Percentiles rank a stretch among this genome's conserved stretches.
Evolutionary conservation across 2,888 invertebrate species (phyloP).

Genomic region (Exocentrus adspersus): DNA sequence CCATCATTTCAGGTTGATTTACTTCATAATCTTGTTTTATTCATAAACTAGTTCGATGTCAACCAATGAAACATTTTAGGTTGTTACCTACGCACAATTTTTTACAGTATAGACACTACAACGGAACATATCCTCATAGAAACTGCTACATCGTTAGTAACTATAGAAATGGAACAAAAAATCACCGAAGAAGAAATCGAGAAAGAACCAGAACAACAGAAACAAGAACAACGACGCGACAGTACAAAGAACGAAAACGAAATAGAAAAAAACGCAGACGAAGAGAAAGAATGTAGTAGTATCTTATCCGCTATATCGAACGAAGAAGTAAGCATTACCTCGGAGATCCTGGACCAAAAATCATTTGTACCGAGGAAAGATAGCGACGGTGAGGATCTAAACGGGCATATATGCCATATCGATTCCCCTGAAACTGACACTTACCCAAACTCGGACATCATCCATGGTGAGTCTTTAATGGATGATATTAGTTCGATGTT

Average conservation of each 20-base stretch:
- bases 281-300: constrained; percentile 70
- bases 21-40: too few relatives aligned
- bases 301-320: constrained; percentile 73
- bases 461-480: constrained; percentile 81
- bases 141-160: constrained; percentile 56
- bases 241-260: constrained; percentile 60
- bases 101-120: constrained; percentile 53
- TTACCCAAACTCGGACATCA: constrained; percentile 75
- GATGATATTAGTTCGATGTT: constrained; percentile 82
- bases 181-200: constrained; percentile 42
- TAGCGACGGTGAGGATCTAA: constrained; percentile 63
- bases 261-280: constrained; percentile 61
- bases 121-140: constrained; percentile 55
- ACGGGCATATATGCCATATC: constrained; percentile 77
- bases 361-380: constrained; percentile 63
- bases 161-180: constrained; percentile 52
- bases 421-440: constrained; percentile 87
- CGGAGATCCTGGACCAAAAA: constrained; percentile 70
- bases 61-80: too few relatives aligned
- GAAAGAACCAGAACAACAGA: constrained; percentile 42
- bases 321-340: constrained; percentile 77
- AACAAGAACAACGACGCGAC: constrained; percentile 50
- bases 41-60: too few relatives aligned
- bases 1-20: too few relatives aligned
- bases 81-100: too few relatives aligned